phyloP scores from a whole-genome alignment of 92 coral and sea anemone genomes.

The Phymanthus crucifer region DNA sequence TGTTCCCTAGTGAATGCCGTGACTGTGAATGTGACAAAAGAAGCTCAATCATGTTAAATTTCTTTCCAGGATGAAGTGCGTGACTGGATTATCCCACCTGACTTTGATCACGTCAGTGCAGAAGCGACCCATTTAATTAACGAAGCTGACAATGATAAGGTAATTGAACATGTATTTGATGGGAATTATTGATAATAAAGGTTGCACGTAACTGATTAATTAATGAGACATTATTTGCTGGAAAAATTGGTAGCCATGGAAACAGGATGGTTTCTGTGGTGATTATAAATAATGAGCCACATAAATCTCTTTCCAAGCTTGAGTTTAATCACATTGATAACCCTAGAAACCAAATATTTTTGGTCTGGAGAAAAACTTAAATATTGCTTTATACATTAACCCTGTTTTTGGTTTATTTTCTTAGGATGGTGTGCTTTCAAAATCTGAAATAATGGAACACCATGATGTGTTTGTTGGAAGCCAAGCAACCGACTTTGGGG shows the following conservation, averaged over 20 bases:
- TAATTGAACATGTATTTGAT: neutral
- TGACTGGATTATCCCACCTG: conserved; percentile 96
- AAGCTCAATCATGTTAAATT: neutral
- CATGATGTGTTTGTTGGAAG: conserved; percentile 97
- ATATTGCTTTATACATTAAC: neutral
- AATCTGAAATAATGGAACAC: conserved; percentile 82
- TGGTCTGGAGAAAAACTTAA: neutral
- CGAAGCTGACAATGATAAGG: conserved; percentile 91
- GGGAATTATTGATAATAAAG: no score
- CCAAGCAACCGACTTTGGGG: conserved; percentile 99
- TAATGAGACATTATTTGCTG: neutral
- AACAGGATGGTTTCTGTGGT: neutral
- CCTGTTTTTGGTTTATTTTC: neutral
- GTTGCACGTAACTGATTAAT: no score
- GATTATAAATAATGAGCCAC: neutral
- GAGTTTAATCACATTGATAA: neutral
- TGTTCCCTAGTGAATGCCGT: neutral
- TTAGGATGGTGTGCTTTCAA: conserved; percentile 88
- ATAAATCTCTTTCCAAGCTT: neutral
- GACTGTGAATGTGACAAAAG: neutral
- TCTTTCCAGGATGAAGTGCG: conserved; percentile 79
- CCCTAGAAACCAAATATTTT: neutral
- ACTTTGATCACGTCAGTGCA: conserved; percentile 90
- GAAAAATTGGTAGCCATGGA: neutral
- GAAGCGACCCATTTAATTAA: conserved; percentile 84